Conservation (phyloP, 2,113 vertebrate genomes). For the Salminus brasiliensis region DNA sequence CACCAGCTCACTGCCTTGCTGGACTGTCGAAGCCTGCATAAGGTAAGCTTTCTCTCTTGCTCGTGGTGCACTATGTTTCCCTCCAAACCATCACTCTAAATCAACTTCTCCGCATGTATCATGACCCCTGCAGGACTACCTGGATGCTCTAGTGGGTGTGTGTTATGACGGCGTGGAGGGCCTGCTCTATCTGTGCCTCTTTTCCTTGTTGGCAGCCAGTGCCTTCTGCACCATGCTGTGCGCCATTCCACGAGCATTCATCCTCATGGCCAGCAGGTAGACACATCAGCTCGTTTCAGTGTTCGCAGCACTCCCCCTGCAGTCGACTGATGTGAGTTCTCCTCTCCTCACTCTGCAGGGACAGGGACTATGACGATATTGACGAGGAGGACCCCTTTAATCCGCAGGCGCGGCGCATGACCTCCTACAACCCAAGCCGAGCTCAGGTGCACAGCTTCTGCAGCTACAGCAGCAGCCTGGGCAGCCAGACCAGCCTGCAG, state of each 20-base stretch:
- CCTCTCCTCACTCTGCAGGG: constrained; percentile 69
- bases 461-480: constrained; percentile 92
- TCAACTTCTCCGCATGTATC: constrained; percentile 2
- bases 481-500: constrained; percentile 90
- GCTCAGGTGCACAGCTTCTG: constrained; percentile 93
- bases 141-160: constrained; percentile 88
- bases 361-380: constrained; percentile 88
- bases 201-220: constrained; percentile 86
- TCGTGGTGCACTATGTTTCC: not conserved
- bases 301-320: constrained; percentile 33
- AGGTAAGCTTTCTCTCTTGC: constrained; percentile 75
- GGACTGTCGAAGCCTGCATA: constrained; percentile 93
- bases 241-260: constrained; percentile 78
- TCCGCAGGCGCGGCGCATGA: constrained; percentile 82
- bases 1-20: constrained; percentile 92
- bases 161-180: constrained; percentile 95
- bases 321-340: not conserved
- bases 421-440: constrained; percentile 77
- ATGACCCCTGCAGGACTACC: constrained; percentile 82
- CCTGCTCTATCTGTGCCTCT: constrained; percentile 90
- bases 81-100: not conserved
- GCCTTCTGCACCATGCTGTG: constrained; percentile 87
- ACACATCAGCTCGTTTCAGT: not conserved
- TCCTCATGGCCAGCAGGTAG: constrained; percentile 81
- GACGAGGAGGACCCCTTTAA: constrained; percentile 95